Base-by-base conservation (phyloP, 2,797 vertebrate genomes). In the Ispidina lecontei region DNA sequence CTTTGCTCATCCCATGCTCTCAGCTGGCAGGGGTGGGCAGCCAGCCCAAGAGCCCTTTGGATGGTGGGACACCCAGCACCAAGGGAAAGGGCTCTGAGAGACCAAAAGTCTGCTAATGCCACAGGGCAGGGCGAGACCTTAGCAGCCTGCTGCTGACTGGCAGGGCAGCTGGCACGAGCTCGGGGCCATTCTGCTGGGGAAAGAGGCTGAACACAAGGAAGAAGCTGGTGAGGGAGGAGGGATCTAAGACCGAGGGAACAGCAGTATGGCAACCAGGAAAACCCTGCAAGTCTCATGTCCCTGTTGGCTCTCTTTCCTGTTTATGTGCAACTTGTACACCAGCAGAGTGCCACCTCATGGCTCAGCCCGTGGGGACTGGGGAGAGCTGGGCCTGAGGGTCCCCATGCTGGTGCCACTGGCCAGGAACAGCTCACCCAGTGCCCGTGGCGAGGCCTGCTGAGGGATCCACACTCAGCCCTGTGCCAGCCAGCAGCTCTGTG, bases 131-230 rank as follows among this genome's bases (percentile, higher is more conserved):
- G 20, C 12, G 29, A 37, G 55, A 33, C 26, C 10, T 4, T 11
- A 3, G 37, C 5, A 55, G 69, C 39, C 4, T 1, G 11, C 9
- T 10, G 58, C 46, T 1, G 1, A 6, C 46, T 35, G 1, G 1
- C 59, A 9, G 22, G 60, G 60, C 1, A 0, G 47, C 56, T 11
- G 54, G 37, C 9, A 5, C 0, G 12, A 33, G 39, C 3, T 20
- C 6, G 17, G 59, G 29, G 29, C 13, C 2, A 39, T 3, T n/a
- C 54, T 15, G 43, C 41, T 21, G 7, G n/a, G 33, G 33, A 20
- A n/a, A 12, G 29, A 31, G 6, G 26, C 1, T 21, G 39, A 35
- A 46, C 22, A 10, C 35, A 3, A 14, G 41, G 7, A 49, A 15
- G 2, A 0, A 46, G 26, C 44, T 52, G 26, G 29, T 22, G 12